Conservation (phyloP, 2,888 invertebrate species). For the Gymnoscelis rufifasciata region DNA sequence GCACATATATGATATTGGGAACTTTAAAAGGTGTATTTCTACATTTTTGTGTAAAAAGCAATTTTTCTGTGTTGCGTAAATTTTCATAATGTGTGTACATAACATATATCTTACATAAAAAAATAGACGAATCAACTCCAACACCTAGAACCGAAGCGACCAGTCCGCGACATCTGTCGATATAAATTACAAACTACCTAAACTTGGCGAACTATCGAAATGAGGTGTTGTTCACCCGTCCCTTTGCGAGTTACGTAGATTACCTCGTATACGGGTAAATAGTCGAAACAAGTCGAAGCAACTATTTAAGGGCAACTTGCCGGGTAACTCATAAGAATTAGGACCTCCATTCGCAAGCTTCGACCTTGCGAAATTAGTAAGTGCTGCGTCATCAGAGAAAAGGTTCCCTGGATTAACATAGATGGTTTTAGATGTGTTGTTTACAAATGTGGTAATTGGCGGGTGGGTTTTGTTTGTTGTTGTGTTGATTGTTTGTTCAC, state of each 20-base stretch:
- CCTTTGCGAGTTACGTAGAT: conserved; percentile 12
- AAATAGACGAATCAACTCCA: no score
- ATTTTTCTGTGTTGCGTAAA: no score
- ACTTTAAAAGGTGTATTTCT: no score
- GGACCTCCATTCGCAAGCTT: conserved; percentile 18
- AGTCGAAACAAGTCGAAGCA: conserved; percentile 15
- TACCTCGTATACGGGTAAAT: conserved; percentile 9
- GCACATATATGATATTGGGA: no score
- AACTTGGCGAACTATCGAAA: conserved; percentile 1
- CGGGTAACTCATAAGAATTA: conserved; percentile 20
- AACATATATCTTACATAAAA: no score
- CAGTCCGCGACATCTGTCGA: no score
- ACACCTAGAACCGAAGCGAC: no score
- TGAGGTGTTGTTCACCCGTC: conserved; percentile 5
- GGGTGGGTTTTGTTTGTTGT: background rate
- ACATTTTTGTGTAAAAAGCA: no score
- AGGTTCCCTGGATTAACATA: conserved; percentile 16
- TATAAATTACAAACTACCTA: background rate
- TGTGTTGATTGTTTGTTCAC: background rate
- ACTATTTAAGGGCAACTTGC: conserved; percentile 20
- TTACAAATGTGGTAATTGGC: background rate
- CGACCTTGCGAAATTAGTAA: conserved; percentile 20
- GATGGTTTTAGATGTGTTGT: conserved; percentile 6
- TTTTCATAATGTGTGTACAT: no score
- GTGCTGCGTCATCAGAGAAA: conserved; percentile 15